These are phyloP conservation scores for Tretioscincus oriximinensis DNA, from an alignment of 2,113 vertebrate genomes.

Conservation along the genomic window DNA sequence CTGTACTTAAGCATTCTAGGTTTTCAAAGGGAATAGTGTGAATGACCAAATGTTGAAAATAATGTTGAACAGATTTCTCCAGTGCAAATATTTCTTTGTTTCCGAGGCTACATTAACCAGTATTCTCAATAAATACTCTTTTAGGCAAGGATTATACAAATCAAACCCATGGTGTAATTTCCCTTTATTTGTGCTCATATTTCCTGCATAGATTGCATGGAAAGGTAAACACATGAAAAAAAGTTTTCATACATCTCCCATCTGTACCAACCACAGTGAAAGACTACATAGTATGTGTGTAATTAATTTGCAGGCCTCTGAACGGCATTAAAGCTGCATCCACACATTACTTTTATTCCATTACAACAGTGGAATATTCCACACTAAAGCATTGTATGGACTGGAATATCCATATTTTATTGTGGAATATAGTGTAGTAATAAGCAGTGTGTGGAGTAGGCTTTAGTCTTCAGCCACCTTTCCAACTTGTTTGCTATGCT, in stretches of 20 bases:
- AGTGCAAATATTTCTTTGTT: too few species aligned
- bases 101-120: too few species aligned
- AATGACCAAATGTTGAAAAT: too few species aligned
- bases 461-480: background rate
- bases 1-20: background rate
- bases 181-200: background rate
- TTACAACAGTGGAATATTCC: too few species aligned
- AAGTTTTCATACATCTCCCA: background rate
- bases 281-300: background rate
- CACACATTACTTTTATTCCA: too few species aligned
- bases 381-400: too few species aligned
- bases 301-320: background rate
- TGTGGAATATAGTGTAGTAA: too few species aligned
- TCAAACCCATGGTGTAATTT: background rate
- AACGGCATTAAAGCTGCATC: background rate
- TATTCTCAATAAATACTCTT: background rate
- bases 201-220: background rate
- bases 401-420: too few species aligned
- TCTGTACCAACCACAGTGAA: background rate
- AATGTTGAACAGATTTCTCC: too few species aligned
- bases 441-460: too few species aligned
- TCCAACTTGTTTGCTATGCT: background rate
- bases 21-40: background rate
- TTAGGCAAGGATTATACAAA: background rate
- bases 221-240: too few species aligned